Conservation (phyloP, 2,888 invertebrate genomes). For the Smittia sp. region DNA sequence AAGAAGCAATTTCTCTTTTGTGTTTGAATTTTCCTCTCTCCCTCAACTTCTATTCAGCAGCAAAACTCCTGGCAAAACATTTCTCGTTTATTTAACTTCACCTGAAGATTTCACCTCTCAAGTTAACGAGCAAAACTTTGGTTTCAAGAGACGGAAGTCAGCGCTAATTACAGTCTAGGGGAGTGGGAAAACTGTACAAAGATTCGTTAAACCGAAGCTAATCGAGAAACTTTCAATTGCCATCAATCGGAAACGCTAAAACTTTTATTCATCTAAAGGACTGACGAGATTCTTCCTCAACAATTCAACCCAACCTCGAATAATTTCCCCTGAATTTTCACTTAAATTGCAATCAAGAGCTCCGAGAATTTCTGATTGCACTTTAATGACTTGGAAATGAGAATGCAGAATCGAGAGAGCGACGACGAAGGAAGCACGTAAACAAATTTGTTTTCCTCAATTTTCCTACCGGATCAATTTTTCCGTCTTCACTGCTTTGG, state of each 20-base stretch:
- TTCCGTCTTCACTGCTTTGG: background rate
- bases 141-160: background rate
- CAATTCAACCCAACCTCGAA: too few relatives aligned
- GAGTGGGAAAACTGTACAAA: too few relatives aligned
- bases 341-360: constrained; percentile 12
- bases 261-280: too few relatives aligned
- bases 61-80: background rate
- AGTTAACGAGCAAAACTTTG: background rate
- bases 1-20: background rate
- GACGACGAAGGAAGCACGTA: background rate
- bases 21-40: background rate
- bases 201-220: too few relatives aligned
- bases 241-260: too few relatives aligned
- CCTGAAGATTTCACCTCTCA: constrained; percentile 6
- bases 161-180: constrained; percentile 20
- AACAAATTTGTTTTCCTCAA: constrained; percentile 21
- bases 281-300: too few relatives aligned
- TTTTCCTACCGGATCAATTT: constrained; percentile 26
- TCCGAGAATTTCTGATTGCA: background rate
- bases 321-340: background rate
- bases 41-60: background rate
- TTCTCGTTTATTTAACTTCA: constrained; percentile 20
- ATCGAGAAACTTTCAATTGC: too few relatives aligned
- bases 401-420: background rate
- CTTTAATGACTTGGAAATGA: constrained; percentile 19